These are phyloP conservation scores for Alcedo atthis DNA, from an alignment of 2,797 vertebrate genomes.

Conservation along the genomic window DNA sequence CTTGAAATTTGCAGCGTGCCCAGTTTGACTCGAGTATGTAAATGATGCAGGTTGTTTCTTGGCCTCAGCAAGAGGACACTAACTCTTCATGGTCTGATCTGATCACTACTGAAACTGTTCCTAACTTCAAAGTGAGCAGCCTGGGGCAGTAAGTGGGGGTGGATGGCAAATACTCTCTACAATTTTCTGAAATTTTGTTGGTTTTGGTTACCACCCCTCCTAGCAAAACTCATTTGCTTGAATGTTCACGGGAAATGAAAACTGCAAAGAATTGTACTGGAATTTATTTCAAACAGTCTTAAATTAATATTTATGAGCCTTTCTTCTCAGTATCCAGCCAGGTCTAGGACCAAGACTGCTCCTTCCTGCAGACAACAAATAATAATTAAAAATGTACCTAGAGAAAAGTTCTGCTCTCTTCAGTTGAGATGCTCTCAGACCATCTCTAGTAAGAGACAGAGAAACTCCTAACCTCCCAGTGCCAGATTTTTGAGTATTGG, in stretches of 20 bases:
- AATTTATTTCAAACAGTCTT: neutral
- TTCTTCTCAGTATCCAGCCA: neutral
- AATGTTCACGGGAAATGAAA: neutral
- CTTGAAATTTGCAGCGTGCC: neutral
- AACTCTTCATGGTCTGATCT: neutral
- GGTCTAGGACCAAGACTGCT: neutral
- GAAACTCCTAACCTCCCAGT: neutral
- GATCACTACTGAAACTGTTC: neutral
- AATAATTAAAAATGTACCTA: neutral
- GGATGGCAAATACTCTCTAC: neutral
- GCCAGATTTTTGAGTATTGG: neutral
- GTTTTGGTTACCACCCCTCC: neutral
- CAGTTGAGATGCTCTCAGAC: neutral
- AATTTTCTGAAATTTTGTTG: neutral
- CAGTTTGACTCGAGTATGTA: neutral
- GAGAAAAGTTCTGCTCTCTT: neutral
- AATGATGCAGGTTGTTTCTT: neutral
- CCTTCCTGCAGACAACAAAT: neutral
- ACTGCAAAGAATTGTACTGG: neutral
- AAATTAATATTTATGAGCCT: constrained; percentile 2
- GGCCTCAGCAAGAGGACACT: neutral
- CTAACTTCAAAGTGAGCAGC: neutral
- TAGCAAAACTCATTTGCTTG: neutral
- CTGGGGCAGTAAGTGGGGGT: neutral
- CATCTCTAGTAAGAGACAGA: neutral